Evolutionary conservation across 2,797 vertebrate species (phyloP), one percentile per base, ranked within the genome.

Genomic region (Sebastes jordani): DNA sequence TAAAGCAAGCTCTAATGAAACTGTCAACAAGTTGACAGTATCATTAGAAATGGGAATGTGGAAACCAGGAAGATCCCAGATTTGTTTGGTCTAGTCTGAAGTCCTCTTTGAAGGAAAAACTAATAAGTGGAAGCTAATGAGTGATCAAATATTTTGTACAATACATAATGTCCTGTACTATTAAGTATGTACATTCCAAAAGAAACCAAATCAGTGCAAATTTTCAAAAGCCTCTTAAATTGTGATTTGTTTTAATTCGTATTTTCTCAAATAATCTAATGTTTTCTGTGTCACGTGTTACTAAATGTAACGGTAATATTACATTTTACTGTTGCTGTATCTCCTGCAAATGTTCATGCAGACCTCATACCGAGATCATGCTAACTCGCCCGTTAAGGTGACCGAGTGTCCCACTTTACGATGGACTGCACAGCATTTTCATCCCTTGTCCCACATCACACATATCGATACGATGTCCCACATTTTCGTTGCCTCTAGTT

Each of bases 1-100:
- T 70, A 32, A 65, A 78, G 78, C 67, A 65, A 60, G 46, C 23
- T 81, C 22, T 29, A 67, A 30, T 30, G 29, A 67, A 10, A 38
- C 2, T 66, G 66, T 66, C 52, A 78, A 78, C 69, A 73, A 60
- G 60, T 82, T 82, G 32, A 73, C 49, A 76, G 7, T 80, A 49
- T 79, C 66, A 46, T 56, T 13, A 16, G 42, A 49, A 49, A 49
- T 49, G 34, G 27, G 46, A 63, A 76, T 76, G 14, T 7, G 7
- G 58, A 74, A 79, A 67, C 10, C 6, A 23, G 56, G 11, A 66
- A 16, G 11, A 64, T 67, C 32, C 20, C 11, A 60, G 8, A 3
- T 8, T 25, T 69, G 20, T 65, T 67, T 58, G 76, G 20, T 65
- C 22, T 46, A 23, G 42, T 49, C 9, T 55, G 11, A 72, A 55